Conservation (phyloP, 2,113 vertebrate genomes). For the Oxyruncus cristatus region DNA sequence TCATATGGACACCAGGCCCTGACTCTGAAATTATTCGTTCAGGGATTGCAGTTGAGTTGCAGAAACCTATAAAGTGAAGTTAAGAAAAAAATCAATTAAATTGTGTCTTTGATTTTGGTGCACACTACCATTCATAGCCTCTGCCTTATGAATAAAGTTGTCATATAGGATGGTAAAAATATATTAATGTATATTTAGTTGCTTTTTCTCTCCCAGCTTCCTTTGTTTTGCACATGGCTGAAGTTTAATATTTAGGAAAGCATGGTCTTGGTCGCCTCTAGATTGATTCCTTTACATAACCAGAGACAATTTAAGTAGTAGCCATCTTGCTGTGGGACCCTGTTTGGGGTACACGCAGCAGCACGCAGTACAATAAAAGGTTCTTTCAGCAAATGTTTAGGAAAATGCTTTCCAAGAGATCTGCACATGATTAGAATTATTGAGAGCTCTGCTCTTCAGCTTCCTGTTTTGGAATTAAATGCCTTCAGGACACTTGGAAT, state of each 20-base stretch:
- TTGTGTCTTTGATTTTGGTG: background rate
- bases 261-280: background rate
- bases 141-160: background rate
- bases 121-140: background rate
- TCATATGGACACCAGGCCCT: background rate
- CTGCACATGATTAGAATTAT: conserved; percentile 83
- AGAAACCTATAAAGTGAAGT: background rate
- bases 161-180: background rate
- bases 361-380: conserved; percentile 46
- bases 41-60: background rate
- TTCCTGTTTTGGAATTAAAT: conserved; percentile 90
- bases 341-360: conserved; percentile 44
- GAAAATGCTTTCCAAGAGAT: conserved; percentile 86
- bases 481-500: conserved; percentile 79
- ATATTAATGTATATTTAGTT: background rate
- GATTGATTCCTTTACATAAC: background rate
- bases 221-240: background rate
- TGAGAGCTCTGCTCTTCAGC: conserved; percentile 81
- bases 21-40: background rate
- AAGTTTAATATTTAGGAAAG: background rate
- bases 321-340: background rate
- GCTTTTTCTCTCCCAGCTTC: background rate
- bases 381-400: conserved; percentile 79
- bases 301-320: conserved; percentile 1
- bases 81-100: background rate